These are phyloP conservation scores for Papilio helenus DNA, from an alignment of 1,140 invertebrate species.

Conservation along the genomic window DNA sequence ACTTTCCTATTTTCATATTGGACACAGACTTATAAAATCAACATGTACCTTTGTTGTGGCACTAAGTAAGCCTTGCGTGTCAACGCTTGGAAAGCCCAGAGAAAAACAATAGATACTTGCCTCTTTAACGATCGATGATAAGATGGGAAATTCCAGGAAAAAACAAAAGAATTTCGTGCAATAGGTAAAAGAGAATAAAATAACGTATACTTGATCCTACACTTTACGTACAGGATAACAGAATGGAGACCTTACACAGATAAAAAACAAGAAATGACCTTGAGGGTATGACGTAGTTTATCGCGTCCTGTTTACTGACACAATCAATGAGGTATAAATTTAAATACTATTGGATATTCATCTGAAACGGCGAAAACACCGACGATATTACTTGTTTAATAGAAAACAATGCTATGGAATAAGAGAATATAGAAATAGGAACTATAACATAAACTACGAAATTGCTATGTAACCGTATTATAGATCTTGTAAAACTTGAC, in stretches of 20 bases:
- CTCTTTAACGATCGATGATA: neutral
- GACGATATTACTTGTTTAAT: neutral
- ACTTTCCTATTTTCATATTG: neutral
- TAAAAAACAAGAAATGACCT: neutral
- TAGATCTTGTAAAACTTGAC: too few relatives aligned
- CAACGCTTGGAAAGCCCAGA: neutral
- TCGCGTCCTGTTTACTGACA: neutral
- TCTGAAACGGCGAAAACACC: neutral
- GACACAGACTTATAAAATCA: neutral
- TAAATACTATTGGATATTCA: neutral
- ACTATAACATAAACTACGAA: too few relatives aligned
- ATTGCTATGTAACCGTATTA: too few relatives aligned
- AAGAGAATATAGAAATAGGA: too few relatives aligned
- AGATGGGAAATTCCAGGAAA: neutral
- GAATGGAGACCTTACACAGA: neutral
- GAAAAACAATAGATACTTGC: neutral
- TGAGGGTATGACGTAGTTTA: neutral
- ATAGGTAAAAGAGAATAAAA: neutral
- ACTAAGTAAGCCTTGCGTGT: neutral
- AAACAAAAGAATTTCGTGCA: neutral
- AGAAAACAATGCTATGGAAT: too few relatives aligned
- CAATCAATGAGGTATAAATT: neutral
- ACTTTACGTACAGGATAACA: neutral
- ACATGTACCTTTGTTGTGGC: neutral
- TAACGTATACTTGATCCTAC: neutral